Conservation (phyloP, 92 coral and sea anemone species). For the Parazoanthus darwini region DNA sequence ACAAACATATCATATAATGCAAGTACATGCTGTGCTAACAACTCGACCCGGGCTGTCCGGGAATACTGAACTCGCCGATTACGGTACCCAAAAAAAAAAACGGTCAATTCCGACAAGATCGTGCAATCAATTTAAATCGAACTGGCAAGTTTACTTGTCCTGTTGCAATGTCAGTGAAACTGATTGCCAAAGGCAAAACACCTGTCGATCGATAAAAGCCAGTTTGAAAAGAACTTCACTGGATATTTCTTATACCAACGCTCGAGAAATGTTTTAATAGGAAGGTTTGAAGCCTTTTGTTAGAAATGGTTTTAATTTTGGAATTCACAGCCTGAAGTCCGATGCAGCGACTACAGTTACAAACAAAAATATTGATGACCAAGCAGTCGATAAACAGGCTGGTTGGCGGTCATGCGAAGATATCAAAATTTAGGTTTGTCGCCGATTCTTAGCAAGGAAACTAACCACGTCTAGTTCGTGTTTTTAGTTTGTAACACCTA, state of each 20-base stretch:
- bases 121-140: neutral
- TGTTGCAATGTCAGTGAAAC: slow-evolving; percentile 13
- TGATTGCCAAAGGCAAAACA: neutral
- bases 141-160: slow-evolving; percentile 24
- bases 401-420: neutral
- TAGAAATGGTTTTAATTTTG: neutral
- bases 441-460: neutral
- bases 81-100: neutral
- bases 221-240: neutral
- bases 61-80: neutral
- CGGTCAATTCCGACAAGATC: slow-evolving; percentile 12
- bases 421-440: slow-evolving; percentile 4
- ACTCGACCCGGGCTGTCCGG: too few relatives aligned
- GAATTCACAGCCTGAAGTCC: neutral
- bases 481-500: neutral
- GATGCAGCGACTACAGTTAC: too few relatives aligned
- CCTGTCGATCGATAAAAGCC: neutral
- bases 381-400: slow-evolving; percentile 24
- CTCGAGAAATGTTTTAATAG: slow-evolving; percentile 6
- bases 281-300: neutral
- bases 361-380: neutral
- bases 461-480: neutral
- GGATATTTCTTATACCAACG: slow-evolving; percentile 33
- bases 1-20: too few relatives aligned
- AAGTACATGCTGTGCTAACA: too few relatives aligned